These are phyloP conservation scores for Luehdorfia chinensis DNA, from an alignment of 1,140 invertebrate genomes.

Conservation along the genomic window DNA sequence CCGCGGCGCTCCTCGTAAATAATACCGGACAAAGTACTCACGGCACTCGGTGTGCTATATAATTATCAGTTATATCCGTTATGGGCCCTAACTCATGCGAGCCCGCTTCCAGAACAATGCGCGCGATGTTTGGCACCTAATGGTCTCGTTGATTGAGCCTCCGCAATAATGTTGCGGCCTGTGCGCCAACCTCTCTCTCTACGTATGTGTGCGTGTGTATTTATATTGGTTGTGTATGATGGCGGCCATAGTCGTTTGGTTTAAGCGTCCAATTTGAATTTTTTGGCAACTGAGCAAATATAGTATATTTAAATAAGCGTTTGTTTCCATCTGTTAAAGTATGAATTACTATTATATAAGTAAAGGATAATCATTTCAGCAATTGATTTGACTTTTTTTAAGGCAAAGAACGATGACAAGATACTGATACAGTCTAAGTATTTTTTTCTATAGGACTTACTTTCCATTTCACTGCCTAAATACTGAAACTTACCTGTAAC, in stretches of 20 bases:
- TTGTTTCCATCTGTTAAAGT: too few species aligned
- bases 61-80: slow-evolving; percentile 65
- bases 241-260: not conserved
- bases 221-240: not conserved
- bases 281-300: too few species aligned
- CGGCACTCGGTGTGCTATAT: slow-evolving; percentile 48
- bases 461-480: not conserved
- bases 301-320: too few species aligned
- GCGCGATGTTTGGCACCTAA: slow-evolving; percentile 52
- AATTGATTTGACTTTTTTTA: too few species aligned
- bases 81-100: slow-evolving; percentile 55
- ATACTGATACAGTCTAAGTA: too few species aligned
- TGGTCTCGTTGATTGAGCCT: slow-evolving; percentile 49
- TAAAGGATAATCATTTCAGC: too few species aligned
- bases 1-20: slow-evolving; percentile 43
- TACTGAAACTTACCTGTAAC: slow-evolving; percentile 34
- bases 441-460: slow-evolving; percentile 9
- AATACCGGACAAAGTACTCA: slow-evolving; percentile 47
- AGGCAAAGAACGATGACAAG: too few species aligned
- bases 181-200: not conserved
- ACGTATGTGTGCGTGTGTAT: slow-evolving; percentile 4
- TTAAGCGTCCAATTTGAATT: not conserved
- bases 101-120: slow-evolving; percentile 53
- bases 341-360: too few species aligned
- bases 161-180: slow-evolving; percentile 45